These are phyloP conservation scores for Micoletzkya japonica DNA, from an alignment of 2,888 invertebrate species.

Conservation along the genomic window DNA sequence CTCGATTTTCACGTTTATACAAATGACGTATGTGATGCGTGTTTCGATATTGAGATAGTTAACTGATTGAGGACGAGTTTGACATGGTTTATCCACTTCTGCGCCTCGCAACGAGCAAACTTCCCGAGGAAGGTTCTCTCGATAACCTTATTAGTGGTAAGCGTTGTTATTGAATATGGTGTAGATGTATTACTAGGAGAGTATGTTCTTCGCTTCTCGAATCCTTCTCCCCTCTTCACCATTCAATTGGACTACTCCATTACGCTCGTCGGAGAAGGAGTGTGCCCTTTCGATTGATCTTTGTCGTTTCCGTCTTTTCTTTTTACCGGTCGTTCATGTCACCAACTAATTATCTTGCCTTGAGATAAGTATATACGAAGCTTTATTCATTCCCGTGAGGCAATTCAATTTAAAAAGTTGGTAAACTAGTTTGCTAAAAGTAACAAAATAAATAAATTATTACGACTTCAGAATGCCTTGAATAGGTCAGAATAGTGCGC, in stretches of 20 bases:
- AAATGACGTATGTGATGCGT: constrained; percentile 35
- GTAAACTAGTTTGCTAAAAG: too few species aligned
- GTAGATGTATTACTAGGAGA: constrained; percentile 5
- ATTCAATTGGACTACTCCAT: constrained; percentile 44
- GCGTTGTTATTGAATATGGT: not conserved
- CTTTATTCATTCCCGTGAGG: too few species aligned
- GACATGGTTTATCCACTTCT: constrained; percentile 44
- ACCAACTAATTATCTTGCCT: too few species aligned
- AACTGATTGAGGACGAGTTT: constrained; percentile 33
- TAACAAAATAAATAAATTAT: too few species aligned
- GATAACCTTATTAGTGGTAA: constrained; percentile 28
- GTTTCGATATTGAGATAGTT: not conserved
- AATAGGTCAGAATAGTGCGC: too few species aligned
- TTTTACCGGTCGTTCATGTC: too few species aligned
- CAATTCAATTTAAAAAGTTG: too few species aligned
- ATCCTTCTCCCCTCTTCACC: constrained; percentile 36
- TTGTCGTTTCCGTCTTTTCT: too few species aligned
- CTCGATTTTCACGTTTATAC: constrained; percentile 42
- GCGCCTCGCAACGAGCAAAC: constrained; percentile 41
- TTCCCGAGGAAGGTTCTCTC: constrained; percentile 48
- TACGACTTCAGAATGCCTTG: too few species aligned
- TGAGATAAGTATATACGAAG: too few species aligned
- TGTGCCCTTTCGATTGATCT: constrained; percentile 9
- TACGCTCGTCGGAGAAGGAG: constrained; percentile 30
- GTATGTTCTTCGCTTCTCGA: constrained; percentile 28